Evolutionary conservation across 2,113 vertebrate genomes (phyloP).

Genomic region (Microcebus lehilahytsara): DNA sequence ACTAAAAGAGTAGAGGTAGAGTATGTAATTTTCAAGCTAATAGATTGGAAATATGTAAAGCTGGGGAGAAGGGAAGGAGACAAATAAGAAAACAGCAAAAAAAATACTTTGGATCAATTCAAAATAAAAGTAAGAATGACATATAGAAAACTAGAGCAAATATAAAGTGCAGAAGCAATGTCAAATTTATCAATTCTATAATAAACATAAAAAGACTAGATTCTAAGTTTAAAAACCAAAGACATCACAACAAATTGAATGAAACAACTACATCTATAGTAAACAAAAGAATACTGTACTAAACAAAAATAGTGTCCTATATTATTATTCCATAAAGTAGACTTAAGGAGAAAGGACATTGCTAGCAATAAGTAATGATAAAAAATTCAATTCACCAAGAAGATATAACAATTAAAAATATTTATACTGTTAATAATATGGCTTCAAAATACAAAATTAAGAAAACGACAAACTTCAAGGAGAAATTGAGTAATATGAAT

Average conservation of each 20-base stretch:
- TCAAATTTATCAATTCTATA: not conserved
- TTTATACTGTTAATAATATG: not conserved
- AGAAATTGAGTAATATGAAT: not conserved
- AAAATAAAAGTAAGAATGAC: not conserved
- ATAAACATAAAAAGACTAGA: not conserved
- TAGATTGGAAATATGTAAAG: not conserved
- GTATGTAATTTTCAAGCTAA: not conserved
- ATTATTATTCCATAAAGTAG: not conserved
- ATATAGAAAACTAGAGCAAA: not conserved
- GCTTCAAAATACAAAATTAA: not conserved
- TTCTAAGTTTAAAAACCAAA: not conserved
- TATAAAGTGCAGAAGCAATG: not conserved
- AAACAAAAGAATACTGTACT: not conserved
- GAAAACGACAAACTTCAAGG: not conserved
- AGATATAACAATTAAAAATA: not conserved
- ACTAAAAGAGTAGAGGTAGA: not conserved
- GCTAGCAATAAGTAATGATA: not conserved
- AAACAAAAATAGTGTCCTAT: not conserved
- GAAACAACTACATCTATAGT: not conserved
- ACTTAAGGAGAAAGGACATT: not conserved
- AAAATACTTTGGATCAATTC: not conserved
- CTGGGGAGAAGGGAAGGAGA: not conserved
- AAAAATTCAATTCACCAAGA: not conserved
- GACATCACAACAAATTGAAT: slow-evolving; percentile 1
- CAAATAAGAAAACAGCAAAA: not conserved